Percentiles rank a stretch among this genome's conserved stretches.
Conservation (phyloP, 2,797 vertebrate genomes). For the Coregonus sp. region DNA sequence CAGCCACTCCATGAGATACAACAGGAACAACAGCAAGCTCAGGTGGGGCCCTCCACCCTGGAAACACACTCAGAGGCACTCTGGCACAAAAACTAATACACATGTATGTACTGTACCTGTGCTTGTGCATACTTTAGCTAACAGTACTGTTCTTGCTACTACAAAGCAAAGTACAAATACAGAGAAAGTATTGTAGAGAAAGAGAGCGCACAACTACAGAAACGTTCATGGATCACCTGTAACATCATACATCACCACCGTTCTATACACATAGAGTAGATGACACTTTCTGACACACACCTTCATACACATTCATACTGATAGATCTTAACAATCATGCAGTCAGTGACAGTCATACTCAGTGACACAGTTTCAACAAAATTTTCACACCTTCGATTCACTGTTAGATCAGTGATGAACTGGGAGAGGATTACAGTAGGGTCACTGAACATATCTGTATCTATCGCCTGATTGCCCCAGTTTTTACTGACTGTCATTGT, state of each 20-base stretch:
- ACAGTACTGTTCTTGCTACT: too few relatives aligned
- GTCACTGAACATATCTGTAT: background rate
- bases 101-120: too few relatives aligned
- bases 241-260: too few relatives aligned
- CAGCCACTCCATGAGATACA: constrained; percentile 75
- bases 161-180: too few relatives aligned
- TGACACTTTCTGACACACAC: constrained; percentile 4
- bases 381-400: background rate
- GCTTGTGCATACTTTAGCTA: too few relatives aligned
- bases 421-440: background rate
- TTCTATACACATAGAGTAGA: too few relatives aligned
- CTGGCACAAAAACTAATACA: too few relatives aligned
- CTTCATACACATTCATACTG: background rate
- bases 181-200: too few relatives aligned
- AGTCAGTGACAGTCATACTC: background rate
- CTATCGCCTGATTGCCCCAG: too few relatives aligned
- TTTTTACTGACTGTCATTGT: background rate
- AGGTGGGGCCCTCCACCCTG: constrained; percentile 73
- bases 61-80: too few relatives aligned
- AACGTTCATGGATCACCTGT: too few relatives aligned
- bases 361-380: background rate
- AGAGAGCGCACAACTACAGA: too few relatives aligned
- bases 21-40: constrained; percentile 87
- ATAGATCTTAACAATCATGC: background rate
- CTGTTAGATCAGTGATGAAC: background rate